phyloP scores from a whole-genome alignment of 1,140 invertebrate species.

The Caerostris darwini region DNA sequence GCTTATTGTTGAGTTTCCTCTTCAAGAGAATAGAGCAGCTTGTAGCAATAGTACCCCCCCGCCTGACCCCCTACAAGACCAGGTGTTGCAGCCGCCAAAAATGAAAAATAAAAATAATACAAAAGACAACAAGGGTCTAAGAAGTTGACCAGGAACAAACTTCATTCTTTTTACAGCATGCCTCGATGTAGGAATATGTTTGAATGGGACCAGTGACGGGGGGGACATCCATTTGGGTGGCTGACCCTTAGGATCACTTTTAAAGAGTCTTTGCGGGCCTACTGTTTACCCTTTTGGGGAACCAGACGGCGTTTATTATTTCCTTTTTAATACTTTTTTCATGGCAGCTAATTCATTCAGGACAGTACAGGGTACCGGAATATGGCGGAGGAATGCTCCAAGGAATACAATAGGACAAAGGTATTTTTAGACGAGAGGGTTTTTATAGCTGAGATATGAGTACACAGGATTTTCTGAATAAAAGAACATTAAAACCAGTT shows the following conservation, averaged over 20 bases:
- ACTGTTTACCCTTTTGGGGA: conserved; percentile 54
- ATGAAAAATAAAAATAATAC: conserved; percentile 6
- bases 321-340: background rate
- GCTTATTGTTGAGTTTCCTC: conserved; percentile 32
- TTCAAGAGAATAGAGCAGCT: conserved; percentile 13
- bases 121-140: conserved; percentile 62
- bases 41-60: background rate
- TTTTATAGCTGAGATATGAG: background rate
- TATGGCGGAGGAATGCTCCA: background rate
- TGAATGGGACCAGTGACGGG: conserved; percentile 7
- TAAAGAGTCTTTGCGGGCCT: background rate
- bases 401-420: background rate
- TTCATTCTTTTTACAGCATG: conserved; percentile 36
- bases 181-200: background rate
- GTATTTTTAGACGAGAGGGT: background rate
- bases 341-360: background rate
- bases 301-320: background rate
- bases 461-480: background rate
- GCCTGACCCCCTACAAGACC: background rate
- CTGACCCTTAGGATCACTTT: conserved; percentile 39
- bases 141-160: conserved; percentile 56
- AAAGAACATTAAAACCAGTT: too few relatives aligned
- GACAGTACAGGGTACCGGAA: background rate
- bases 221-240: conserved; percentile 29
- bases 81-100: background rate